Base-by-base conservation (phyloP, 2,797 vertebrate genomes). In the Triplophysa yarkandensis region DNA sequence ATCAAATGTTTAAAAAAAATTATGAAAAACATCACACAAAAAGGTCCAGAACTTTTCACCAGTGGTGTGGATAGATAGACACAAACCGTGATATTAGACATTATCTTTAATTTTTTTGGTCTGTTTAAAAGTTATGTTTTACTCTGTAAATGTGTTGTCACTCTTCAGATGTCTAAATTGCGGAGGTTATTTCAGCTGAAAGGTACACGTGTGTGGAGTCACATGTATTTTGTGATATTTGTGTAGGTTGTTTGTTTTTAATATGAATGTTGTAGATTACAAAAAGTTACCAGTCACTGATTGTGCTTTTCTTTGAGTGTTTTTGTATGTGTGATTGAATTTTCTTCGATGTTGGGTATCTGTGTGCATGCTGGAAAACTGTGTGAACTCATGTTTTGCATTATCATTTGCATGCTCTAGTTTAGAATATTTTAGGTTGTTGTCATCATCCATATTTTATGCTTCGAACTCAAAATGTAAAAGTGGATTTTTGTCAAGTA, bases 181-280 rank as follows among this genome's bases (percentile, higher is more conserved):
- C 50, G 44, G 63, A 55, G 41, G 21, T 62, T 78, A 6, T 68
- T 78, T 23, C 77, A n/a, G 32, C 48, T 19, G 68, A 73, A 68
- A 79, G 74, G 77, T 83, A 80, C 62, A 63, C 19, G 75, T 67
- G 64, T 71, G 19, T 44, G 13, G 7, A 11, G 21, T 57, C 58
- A 55, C 44, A 36, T 46, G 25, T 28, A 16, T 76, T 14, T 17
- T 58, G 64, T 10, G 17, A 14, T 63, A 27, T 55, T 17, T 58
- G 41, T 23, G 11, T 4, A 19, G 36, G 6, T 3, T 30, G 5
- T 13, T 11, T 62, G 57, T 44, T n/a, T 23, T 44, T 43, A 36
- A 21, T 43, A 11, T 50, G 5, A 14, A 21, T 27, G 30, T n/a
- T 48, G 41, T 34, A 23, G 43, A 36, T 10, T 25, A 21, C 25